Evolutionary conservation across 2,113 vertebrate species (phyloP).

Genomic region (Aldabrachelys gigantea): DNA sequence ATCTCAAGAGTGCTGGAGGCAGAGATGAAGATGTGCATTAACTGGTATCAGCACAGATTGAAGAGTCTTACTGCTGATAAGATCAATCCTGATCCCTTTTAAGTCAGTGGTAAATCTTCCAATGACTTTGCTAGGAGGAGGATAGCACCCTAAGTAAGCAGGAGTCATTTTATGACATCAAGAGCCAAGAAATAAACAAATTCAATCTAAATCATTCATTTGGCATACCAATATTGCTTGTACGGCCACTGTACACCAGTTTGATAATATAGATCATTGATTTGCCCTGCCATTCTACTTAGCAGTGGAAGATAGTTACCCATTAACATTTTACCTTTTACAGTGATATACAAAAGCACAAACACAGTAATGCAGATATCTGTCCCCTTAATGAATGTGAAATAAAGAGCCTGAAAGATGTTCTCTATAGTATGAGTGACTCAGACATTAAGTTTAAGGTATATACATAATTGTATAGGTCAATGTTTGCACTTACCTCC

Average conservation of each 20-base stretch:
- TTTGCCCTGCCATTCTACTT: background rate
- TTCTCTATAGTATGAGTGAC: background rate
- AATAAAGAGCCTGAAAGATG: background rate
- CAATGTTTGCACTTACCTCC: slow-evolving; percentile 83
- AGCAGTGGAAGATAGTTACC: background rate
- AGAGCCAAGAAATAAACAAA: background rate
- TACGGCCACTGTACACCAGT: background rate
- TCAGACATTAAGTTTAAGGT: background rate
- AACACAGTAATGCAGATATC: background rate
- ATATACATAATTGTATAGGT: background rate
- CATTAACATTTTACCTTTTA: background rate
- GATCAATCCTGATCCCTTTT: background rate
- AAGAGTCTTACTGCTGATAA: background rate
- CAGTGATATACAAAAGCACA: background rate
- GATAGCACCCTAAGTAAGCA: background rate
- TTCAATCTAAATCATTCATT: background rate
- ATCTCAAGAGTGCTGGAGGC: background rate
- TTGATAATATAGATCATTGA: background rate
- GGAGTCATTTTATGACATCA: background rate
- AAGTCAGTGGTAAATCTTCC: background rate
- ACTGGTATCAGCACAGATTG: background rate
- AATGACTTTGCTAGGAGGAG: background rate
- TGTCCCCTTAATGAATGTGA: background rate
- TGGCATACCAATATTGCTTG: background rate
- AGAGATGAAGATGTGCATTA: background rate